Percentiles rank a stretch among this genome's conserved stretches.
phyloP scores from a whole-genome alignment of 2,113 vertebrate genomes.

The Podarcis muralis region DNA sequence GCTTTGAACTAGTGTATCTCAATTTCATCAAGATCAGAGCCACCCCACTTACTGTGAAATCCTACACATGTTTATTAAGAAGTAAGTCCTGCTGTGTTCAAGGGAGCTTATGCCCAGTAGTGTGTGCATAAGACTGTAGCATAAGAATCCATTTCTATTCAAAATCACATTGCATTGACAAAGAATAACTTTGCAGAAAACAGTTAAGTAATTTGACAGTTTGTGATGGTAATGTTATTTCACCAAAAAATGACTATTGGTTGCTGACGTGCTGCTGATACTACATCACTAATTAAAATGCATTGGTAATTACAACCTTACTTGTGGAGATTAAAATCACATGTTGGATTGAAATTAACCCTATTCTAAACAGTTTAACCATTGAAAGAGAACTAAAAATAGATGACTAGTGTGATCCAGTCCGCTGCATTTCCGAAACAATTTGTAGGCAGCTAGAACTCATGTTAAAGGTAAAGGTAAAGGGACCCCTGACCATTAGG shows the following conservation, averaged over 20 bases:
- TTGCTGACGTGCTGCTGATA: not conserved
- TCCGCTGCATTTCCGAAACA: not conserved
- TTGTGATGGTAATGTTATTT: not conserved
- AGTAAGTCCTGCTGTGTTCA: not conserved
- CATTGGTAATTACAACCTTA: not conserved
- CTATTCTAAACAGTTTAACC: not conserved
- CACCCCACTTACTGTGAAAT: not conserved
- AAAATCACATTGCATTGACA: not conserved
- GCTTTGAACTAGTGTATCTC: not conserved
- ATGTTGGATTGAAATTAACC: not conserved
- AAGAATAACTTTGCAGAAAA: not conserved
- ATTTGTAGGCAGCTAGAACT: not conserved
- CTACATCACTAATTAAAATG: not conserved
- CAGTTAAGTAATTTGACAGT: not conserved
- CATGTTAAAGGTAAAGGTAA: not conserved
- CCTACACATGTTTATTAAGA: not conserved
- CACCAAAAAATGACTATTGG: not conserved
- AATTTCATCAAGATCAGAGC: not conserved
- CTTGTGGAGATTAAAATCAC: not conserved
- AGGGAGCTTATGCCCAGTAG: not conserved
- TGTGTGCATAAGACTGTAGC: not conserved
- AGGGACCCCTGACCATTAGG: too few relatives aligned
- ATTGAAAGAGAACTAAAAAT: rapidly evolving
- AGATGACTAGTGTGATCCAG: not conserved
- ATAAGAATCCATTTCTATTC: not conserved